These are phyloP conservation scores for Diphyllodes magnificus DNA, from an alignment of 2,113 vertebrate genomes.

Conservation along the genomic window DNA sequence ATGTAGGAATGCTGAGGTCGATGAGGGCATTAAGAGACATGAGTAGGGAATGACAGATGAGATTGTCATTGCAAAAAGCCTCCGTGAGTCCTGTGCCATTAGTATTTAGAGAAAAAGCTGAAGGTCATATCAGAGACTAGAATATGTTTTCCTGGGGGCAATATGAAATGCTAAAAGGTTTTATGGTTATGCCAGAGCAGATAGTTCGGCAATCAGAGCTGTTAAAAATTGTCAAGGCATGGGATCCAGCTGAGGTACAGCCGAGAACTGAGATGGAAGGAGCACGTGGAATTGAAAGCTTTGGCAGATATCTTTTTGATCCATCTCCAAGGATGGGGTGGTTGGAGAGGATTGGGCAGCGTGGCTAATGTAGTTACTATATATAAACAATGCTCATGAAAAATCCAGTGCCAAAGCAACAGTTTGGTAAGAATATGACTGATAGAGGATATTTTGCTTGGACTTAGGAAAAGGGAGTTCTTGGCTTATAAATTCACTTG, in stretches of 20 bases:
- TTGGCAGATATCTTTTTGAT: not conserved
- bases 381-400: not conserved
- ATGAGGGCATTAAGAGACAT: not conserved
- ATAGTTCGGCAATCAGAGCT: slow-evolving; percentile 36
- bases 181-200: slow-evolving; percentile 8
- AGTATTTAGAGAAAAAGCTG: not conserved
- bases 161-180: slow-evolving; percentile 12
- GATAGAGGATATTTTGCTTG: slow-evolving; percentile 18
- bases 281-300: not conserved
- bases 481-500: not conserved
- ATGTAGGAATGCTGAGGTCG: not conserved
- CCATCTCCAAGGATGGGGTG: not conserved
- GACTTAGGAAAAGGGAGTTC: not conserved
- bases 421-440: not conserved
- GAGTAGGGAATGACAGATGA: not conserved
- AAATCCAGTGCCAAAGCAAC: not conserved
- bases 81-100: not conserved
- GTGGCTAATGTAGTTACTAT: not conserved
- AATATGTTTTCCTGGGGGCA: slow-evolving; percentile 33
- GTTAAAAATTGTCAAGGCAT: slow-evolving; percentile 17
- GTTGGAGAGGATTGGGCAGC: not conserved
- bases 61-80: not conserved
- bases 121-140: slow-evolving; percentile 16
- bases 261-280: not conserved
- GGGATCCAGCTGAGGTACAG: not conserved